Conservation (phyloP, 92 coral and sea anemone genomes). For the Phymanthus crucifer region DNA sequence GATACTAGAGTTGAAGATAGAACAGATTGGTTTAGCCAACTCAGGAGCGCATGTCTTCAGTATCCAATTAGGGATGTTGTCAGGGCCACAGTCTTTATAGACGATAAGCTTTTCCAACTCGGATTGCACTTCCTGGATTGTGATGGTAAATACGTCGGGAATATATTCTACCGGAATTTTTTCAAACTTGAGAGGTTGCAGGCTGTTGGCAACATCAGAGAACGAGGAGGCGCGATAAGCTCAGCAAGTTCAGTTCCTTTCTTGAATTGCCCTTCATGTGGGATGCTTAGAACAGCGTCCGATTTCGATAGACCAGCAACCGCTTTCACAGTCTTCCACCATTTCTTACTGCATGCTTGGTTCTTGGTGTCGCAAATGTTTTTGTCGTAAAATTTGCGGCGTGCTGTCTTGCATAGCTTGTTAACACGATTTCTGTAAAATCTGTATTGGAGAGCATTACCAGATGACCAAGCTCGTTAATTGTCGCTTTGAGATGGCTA, state of each 20-base stretch:
- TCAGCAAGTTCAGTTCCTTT: conserved; percentile 46
- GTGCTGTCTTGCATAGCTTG: conserved; percentile 51
- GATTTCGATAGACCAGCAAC: conserved; percentile 26
- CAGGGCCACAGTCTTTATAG: conserved; percentile 39
- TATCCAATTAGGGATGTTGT: conserved; percentile 52
- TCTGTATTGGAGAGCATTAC: conserved; percentile 42
- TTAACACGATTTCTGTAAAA: conserved; percentile 30
- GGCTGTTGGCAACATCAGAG: conserved; percentile 27
- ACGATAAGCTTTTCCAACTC: conserved; percentile 26
- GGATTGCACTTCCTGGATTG: conserved; percentile 25
- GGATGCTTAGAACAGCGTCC: conserved; percentile 17
- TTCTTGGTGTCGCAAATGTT: conserved; percentile 31
- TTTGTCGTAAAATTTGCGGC: neutral
- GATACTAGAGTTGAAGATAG: conserved; percentile 38
- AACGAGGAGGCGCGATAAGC: conserved; percentile 32
- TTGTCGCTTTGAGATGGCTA: conserved; percentile 39
- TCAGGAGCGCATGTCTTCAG: conserved; percentile 46
- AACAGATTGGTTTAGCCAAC: conserved; percentile 15
- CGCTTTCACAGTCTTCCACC: conserved; percentile 54
- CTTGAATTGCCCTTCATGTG: conserved; percentile 13
- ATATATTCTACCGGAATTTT: conserved; percentile 22
- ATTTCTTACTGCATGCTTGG: conserved; percentile 41
- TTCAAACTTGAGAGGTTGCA: conserved; percentile 31
- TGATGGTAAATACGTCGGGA: conserved; percentile 35
- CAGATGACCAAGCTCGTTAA: conserved; percentile 58